Conservation (phyloP, 64 coral and sea anemone genomes). For the Actinia tenebrosa region DNA sequence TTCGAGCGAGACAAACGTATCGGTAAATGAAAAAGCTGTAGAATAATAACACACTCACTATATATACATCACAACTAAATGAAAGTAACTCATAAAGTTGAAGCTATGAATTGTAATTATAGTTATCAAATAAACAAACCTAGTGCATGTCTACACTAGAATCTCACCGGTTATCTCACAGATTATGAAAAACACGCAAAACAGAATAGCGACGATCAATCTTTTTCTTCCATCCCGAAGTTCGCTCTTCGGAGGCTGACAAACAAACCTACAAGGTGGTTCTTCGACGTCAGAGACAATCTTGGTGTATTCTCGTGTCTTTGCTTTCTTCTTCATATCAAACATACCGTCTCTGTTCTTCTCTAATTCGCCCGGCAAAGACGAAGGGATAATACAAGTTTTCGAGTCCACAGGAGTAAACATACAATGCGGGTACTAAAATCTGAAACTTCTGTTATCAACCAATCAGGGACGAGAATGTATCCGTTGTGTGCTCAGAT, state of each 20-base stretch:
- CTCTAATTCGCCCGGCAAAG: not conserved
- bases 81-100: too few species aligned
- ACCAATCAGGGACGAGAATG: constrained; percentile 1
- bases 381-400: not conserved
- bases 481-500: constrained; percentile 4
- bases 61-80: too few species aligned
- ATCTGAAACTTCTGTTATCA: not conserved
- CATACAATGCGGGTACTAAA: not conserved
- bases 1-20: too few species aligned
- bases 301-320: not conserved
- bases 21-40: too few species aligned
- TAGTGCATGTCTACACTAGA: not conserved
- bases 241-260: not conserved
- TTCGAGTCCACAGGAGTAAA: not conserved
- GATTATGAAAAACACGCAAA: constrained; percentile 47
- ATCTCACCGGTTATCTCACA: constrained; percentile 50
- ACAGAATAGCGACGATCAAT: constrained; percentile 25
- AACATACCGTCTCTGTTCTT: not conserved
- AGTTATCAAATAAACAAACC: not conserved
- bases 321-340: constrained; percentile 34
- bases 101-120: too few species aligned
- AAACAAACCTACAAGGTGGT: constrained; percentile 3
- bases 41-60: too few species aligned
- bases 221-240: constrained; percentile 28
- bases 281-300: constrained; percentile 7